Evolutionary conservation across 2,797 vertebrate species (phyloP), one percentile per base, ranked within the genome.

Genomic region (Liparis tanakae): DNA sequence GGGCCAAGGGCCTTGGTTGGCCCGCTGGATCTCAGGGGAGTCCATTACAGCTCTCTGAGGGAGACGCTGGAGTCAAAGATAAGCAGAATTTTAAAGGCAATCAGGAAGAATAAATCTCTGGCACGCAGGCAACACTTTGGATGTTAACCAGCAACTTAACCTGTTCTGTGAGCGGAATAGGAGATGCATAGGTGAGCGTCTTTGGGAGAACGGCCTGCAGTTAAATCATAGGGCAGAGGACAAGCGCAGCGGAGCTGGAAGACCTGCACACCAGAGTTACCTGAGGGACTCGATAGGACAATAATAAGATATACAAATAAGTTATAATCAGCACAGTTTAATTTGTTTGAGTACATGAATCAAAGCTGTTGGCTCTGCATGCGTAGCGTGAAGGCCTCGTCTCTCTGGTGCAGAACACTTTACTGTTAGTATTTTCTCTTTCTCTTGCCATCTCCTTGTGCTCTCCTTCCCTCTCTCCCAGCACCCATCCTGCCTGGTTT

Each of bases 71-170:
- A 97, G 94, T 95, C 95, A 96, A 97, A 97, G 95, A 98, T 97
- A 97, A 96, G 97, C 96, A 99, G 95, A 98, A 97, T 98, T 98
- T 98, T 96, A 97, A 95, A 97, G 91, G 95, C 96, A 96, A 98
- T 98, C 95, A 96, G 95, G 95, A 96, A 96, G 97, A 97, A 95
- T 95, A 95, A 87, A 93, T 89, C 87, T 90, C 77, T 60, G 77
- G 88, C 81, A 90, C 51, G 54, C 84, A 85, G 63, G 85, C 79
- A 92, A 87, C 88, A 79, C 89, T 93, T 96, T 96, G 95, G 94
- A 95, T 95, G 93, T 93, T 94, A 94, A 94, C 91, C 89, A 89
- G 84, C 89, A 92, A 91, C 88, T 94, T 94, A 94, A 93, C 91
- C 92, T 46, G 76, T 70, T 68, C 83, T 87, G 90, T 89, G 90